Base-by-base conservation (phyloP, 2,113 vertebrate genomes). In the Dipodomys spectabilis region DNA sequence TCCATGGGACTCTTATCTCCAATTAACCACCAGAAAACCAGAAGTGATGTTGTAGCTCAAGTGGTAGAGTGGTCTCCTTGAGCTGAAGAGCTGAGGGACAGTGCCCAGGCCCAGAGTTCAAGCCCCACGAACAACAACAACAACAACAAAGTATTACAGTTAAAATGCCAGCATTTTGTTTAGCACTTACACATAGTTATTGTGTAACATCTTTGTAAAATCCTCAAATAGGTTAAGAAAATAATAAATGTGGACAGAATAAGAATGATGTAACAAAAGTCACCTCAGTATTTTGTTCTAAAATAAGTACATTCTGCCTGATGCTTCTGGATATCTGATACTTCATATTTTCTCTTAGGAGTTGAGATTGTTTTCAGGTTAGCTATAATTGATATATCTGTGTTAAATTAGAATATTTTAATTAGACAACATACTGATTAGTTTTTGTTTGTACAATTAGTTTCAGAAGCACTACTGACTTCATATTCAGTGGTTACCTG, bases 401-500 rank as follows among this genome's bases (percentile, higher is more conserved):
- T 22, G 13, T 62, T 92, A 28, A 9, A 79, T 67, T 82, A 68
- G 93, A 93, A 79, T 86, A 72, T 87, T 93, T 93, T 83, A 85
- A 88, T 77, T 72, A 82, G 35, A 44, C 44, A 95, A 68, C 71
- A 90, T 83, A 79, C 18, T 4, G 10, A 82, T 79, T 88, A 91
- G 73, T 87, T 95, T 88, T 95, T 57, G 8, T 92, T 65, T 86
- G 39, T 71, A 91, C 19, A 69, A 3, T 75, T 86, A 79, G 89
- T 91, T 91, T 71, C 89, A 89, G 72, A 78, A 94, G 74, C 60
- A 83, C 78, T 39, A 32, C 53, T 39, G 77, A 30, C 9, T 86
- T 65, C 35, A 60, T 39, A 65, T 49, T 32, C 28, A 83, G 49
- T 44, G 19, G 68, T 20, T 96, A 99, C 99, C 99, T 99, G 98